Conservation (phyloP, 2,113 vertebrate species). For the Athene noctua region DNA sequence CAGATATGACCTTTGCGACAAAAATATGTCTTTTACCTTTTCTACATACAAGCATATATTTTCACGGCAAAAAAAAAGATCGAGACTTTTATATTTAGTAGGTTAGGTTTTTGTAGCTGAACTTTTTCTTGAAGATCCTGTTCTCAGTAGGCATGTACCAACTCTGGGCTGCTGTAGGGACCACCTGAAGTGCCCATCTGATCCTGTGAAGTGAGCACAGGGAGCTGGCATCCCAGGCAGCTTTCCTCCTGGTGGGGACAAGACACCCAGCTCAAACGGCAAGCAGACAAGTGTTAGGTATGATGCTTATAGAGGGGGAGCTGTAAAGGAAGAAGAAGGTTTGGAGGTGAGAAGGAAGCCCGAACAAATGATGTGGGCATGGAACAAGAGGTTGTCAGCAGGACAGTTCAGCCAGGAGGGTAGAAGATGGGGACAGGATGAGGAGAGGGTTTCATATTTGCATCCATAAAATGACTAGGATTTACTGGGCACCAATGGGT, state of each 20-base stretch:
- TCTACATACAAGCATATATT: neutral
- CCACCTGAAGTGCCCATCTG: neutral
- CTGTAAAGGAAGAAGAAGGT: neutral
- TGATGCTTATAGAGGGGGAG: neutral
- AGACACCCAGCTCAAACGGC: neutral
- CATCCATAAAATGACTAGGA: neutral
- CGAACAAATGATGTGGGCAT: fast-evolving
- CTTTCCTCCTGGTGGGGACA: neutral
- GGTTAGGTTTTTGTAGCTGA: neutral
- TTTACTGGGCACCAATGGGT: neutral
- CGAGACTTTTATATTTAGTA: neutral
- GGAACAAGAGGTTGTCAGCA: neutral
- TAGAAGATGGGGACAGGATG: neutral
- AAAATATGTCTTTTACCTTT: neutral
- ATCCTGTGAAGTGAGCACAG: neutral
- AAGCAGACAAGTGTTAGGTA: neutral
- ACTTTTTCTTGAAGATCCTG: neutral
- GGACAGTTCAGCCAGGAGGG: neutral
- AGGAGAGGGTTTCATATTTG: neutral
- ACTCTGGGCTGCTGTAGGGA: neutral
- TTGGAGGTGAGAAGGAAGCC: neutral
- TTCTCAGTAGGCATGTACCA: neutral
- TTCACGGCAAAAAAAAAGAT: neutral
- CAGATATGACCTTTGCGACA: neutral
- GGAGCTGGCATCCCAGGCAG: neutral